Evolutionary conservation across 2,888 invertebrate species (phyloP).

Genomic region (Hedya salicella): DNA sequence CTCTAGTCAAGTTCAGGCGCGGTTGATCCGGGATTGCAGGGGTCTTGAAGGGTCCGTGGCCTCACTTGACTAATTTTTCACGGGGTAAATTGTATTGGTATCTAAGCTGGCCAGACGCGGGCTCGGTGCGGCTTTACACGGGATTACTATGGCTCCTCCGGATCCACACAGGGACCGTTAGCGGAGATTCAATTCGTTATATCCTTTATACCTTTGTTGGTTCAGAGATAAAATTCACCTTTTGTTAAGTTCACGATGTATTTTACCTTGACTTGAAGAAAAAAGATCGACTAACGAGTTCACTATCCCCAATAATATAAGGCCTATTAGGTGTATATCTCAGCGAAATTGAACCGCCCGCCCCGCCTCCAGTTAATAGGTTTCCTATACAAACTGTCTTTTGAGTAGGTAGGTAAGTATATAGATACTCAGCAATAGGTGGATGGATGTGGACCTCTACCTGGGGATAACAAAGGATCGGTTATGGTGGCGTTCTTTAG

Average conservation of each 20-base stretch:
- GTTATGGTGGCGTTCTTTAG: too few species aligned
- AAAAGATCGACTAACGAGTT: not conserved
- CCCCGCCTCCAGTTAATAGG: too few species aligned
- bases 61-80: constrained; percentile 34
- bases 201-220: constrained; percentile 7
- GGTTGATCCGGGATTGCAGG: constrained; percentile 16
- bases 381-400: too few species aligned
- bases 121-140: constrained; percentile 32
- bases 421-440: too few species aligned
- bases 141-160: constrained; percentile 23
- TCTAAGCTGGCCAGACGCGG: constrained; percentile 27
- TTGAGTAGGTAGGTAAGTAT: too few species aligned
- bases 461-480: too few species aligned
- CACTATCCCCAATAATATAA: not conserved
- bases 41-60: constrained; percentile 17
- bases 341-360: too few species aligned
- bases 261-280: not conserved
- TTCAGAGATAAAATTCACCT: not conserved
- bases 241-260: not conserved
- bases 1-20: constrained; percentile 1
- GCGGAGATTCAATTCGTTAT: constrained; percentile 33
- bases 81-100: constrained; percentile 34
- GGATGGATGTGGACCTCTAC: too few species aligned
- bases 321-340: too few species aligned
- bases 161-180: constrained; percentile 15